A percentile compares a stretch with the other conserved stretches of the same genome.
Evolutionary conservation across 2,888 invertebrate genomes (phyloP).

Genomic region (Oscheius sp.): DNA sequence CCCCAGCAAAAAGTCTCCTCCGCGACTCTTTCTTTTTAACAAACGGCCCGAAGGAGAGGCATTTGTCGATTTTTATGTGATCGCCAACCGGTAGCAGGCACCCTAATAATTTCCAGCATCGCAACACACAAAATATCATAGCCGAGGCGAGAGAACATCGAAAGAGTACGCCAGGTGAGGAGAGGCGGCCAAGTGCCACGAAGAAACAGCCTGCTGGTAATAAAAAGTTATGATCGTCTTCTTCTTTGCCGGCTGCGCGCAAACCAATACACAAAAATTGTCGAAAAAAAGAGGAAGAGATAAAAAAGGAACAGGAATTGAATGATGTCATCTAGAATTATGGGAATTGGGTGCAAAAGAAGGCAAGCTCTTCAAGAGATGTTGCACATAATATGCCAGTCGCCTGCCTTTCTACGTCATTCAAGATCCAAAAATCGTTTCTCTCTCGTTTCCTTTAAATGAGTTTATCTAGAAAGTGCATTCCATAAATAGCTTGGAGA

Average conservation of each 20-base stretch:
- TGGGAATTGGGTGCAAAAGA: no score
- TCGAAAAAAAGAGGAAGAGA: not conserved
- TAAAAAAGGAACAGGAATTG: not conserved
- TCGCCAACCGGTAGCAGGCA: slow-evolving; percentile 33
- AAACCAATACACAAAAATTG: not conserved
- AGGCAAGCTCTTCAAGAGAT: no score
- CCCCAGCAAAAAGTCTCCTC: slow-evolving; percentile 4
- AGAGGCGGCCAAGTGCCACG: not conserved
- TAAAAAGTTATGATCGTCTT: slow-evolving; percentile 36
- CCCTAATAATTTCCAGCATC: slow-evolving; percentile 34
- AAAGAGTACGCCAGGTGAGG: not conserved
- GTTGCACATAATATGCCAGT: no score
- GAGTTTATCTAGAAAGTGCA: no score
- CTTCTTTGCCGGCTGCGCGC: not conserved
- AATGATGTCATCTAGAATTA: no score
- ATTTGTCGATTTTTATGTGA: slow-evolving; percentile 33
- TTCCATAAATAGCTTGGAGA: no score
- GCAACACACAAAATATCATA: slow-evolving; percentile 34
- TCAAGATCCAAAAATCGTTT: no score
- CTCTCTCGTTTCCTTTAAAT: no score
- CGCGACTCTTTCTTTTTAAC: slow-evolving; percentile 4
- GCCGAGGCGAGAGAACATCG: slow-evolving; percentile 11
- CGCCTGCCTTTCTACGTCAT: no score
- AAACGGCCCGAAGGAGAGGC: not conserved
- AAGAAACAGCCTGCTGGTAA: slow-evolving; percentile 31